Evolutionary conservation across 2,888 invertebrate species (phyloP).

Genomic region (Eristalinus aeneus): DNA sequence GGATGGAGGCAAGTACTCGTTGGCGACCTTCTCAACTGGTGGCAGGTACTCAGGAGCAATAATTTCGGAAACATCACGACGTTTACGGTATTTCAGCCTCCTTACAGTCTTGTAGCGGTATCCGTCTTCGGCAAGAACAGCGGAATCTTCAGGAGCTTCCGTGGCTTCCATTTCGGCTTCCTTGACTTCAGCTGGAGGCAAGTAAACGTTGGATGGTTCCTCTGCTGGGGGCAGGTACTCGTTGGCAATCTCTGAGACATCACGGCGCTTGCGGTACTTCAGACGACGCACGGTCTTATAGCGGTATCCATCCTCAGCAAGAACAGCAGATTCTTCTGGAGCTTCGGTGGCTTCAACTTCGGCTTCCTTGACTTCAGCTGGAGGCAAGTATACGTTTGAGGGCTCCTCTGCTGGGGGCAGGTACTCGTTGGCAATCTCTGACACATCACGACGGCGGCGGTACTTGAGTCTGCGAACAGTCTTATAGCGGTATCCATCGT

Average conservation of each 20-base stretch:
- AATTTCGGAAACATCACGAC: slow-evolving; percentile 53
- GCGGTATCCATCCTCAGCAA: slow-evolving; percentile 36
- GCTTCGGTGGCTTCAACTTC: not conserved
- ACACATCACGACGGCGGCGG: slow-evolving; percentile 12
- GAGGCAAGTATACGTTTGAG: slow-evolving; percentile 2
- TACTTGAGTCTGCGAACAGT: slow-evolving; percentile 20
- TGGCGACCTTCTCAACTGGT: slow-evolving; percentile 55
- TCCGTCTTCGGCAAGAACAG: slow-evolving; percentile 72
- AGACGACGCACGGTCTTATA: slow-evolving; percentile 44
- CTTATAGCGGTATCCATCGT: slow-evolving; percentile 46
- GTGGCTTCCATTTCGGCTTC: slow-evolving; percentile 48
- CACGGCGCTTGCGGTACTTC: slow-evolving; percentile 37
- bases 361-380: slow-evolving; percentile 15
- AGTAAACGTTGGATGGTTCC: slow-evolving; percentile 53
- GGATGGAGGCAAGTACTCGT: slow-evolving; percentile 74
- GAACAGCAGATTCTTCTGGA: not conserved
- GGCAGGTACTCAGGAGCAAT: slow-evolving; percentile 45
- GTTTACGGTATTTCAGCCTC: slow-evolving; percentile 74
- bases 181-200: slow-evolving; percentile 27
- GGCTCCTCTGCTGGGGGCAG: slow-evolving; percentile 72
- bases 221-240: slow-evolving; percentile 52
- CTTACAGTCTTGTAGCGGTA: slow-evolving; percentile 74
- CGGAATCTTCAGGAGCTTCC: slow-evolving; percentile 69
- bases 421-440: slow-evolving; percentile 70
- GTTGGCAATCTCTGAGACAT: slow-evolving; percentile 29